A percentile compares a stretch with the other conserved stretches of the same genome.
These are phyloP conservation scores for Mustelus asterias DNA, from an alignment of 2,113 vertebrate species.

Conservation along the genomic window DNA sequence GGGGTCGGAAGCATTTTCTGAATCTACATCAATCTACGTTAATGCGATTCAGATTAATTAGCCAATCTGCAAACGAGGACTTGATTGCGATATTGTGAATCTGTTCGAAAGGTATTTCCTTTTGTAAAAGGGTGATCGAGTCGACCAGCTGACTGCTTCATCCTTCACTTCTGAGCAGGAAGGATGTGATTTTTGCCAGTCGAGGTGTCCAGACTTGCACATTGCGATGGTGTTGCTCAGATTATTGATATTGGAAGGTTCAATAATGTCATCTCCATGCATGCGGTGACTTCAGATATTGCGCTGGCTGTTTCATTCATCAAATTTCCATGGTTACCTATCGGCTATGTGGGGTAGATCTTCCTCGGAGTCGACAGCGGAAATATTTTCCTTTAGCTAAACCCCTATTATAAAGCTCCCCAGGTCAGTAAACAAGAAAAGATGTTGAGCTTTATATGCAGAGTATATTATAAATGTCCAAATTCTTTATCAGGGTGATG, in stretches of 20 bases:
- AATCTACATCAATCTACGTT: background rate
- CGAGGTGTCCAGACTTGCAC: background rate
- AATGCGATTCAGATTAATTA: slow-evolving; percentile 21
- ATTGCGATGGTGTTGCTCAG: background rate
- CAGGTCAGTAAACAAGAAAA: background rate
- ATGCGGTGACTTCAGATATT: background rate
- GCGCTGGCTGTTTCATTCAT: background rate
- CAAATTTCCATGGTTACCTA: background rate
- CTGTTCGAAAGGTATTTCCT: background rate
- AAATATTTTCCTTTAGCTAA: background rate
- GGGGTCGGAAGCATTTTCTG: background rate
- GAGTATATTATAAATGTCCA: background rate
- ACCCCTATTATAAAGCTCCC: background rate
- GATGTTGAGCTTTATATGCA: background rate
- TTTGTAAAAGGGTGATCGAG: background rate
- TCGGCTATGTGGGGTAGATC: background rate
- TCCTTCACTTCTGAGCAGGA: background rate
- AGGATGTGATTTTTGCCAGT: background rate
- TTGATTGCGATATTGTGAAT: background rate
- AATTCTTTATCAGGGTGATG: background rate
- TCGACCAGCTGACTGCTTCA: background rate
- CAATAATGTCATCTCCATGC: background rate
- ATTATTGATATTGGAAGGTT: background rate
- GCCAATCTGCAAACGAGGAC: background rate
- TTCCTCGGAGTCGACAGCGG: background rate